phyloP scores from a whole-genome alignment of 2,113 vertebrate genomes.

The Burhinus bistriatus region DNA sequence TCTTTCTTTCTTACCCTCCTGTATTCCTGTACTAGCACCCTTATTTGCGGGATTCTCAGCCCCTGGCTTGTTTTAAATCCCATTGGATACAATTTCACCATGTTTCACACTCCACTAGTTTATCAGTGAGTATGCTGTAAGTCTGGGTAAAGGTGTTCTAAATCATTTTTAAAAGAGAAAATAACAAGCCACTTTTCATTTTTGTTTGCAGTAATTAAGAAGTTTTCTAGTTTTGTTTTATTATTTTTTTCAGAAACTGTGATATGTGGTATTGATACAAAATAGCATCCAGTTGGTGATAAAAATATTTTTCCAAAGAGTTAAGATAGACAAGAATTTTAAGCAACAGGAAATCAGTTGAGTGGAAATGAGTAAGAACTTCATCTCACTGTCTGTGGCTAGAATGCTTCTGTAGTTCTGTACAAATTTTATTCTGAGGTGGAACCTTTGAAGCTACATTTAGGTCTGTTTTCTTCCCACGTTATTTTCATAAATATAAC shows the following conservation, averaged over 20 bases:
- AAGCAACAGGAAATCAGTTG: background rate
- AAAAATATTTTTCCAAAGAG: background rate
- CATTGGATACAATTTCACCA: background rate
- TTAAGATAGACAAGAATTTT: background rate
- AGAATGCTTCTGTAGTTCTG: background rate
- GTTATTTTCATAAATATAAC: background rate
- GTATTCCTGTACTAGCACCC: too few species aligned
- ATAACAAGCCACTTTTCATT: background rate
- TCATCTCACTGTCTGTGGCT: background rate
- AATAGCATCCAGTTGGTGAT: background rate
- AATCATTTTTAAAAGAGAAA: background rate
- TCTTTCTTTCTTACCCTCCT: background rate
- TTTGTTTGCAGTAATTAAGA: background rate
- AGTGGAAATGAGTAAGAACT: background rate
- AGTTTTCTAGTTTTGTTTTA: background rate
- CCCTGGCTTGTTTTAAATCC: background rate
- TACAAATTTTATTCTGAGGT: background rate
- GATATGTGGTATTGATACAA: background rate
- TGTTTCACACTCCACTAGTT: background rate
- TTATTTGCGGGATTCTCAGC: background rate
- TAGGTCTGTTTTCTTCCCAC: background rate
- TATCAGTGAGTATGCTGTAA: background rate
- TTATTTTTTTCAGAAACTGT: background rate
- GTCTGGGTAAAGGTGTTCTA: background rate
- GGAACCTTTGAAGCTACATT: background rate